Base-by-base conservation (phyloP, 2,113 vertebrate genomes). In the Oryzias curvinotus region DNA sequence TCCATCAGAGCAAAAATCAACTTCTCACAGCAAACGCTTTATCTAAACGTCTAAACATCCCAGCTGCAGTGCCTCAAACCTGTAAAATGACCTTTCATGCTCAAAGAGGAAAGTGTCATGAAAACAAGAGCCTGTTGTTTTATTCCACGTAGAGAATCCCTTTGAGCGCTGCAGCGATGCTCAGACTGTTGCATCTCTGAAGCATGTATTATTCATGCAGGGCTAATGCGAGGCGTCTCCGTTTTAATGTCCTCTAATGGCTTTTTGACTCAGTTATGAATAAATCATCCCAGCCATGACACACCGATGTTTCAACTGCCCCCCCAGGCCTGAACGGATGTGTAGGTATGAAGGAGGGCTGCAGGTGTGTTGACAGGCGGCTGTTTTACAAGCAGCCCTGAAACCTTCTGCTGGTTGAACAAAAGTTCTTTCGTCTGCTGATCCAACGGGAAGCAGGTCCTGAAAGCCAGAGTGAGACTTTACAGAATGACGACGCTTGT, bases 171-270 rank as follows among this genome's bases (percentile, higher is more conserved):
- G 36, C 36, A 12, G 36, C 12, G 36, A 36, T 36, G 30, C 36
- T 36, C 30, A 47, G 62, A 46, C 71, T 63, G 25, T 64, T 78
- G 68, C 71, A 52, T 77, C 77, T 78, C 66, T 83, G 65, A 64
- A 67, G 68, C 75, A 86, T 91, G 68, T 78, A 89, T 90, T 82
- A 90, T 90, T 88, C 71, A 88, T 89, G 75, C 65, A 36, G 54
- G 79, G 86, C 79, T 89, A 90, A 90, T 89, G 83, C 64, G 80
- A 81, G 84, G 81, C 75, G 87, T 88, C 88, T 91, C 87, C 19
- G 4, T 85, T 88, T 88, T 86, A 89, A 88, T 88, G 87, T 61
- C 72, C 82, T 62, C 77, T 89, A 90, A 90, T 90, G 87, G 87
- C 72, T 86, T 87, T 87, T 79, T 77, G 86, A 87, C 78, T 77